Percentiles rank a stretch among this genome's conserved stretches.
Conservation (phyloP, 2,888 invertebrate genomes). For the Eubasilissa splendida region DNA sequence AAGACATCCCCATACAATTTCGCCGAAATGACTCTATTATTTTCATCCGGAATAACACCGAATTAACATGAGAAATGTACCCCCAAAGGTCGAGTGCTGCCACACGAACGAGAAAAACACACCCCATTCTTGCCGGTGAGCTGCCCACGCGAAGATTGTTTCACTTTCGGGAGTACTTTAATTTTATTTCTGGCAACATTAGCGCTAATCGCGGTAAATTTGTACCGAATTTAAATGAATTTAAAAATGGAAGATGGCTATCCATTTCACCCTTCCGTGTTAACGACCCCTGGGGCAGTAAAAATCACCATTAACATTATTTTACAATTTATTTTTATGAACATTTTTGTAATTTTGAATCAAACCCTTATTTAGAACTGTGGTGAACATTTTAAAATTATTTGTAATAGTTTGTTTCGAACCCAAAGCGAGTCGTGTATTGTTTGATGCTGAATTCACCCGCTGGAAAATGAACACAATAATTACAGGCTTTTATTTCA, state of each 20-base stretch:
- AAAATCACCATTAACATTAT: slow-evolving; percentile 44
- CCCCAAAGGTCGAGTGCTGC: slow-evolving; percentile 35
- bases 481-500: no score
- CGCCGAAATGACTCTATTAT: slow-evolving; percentile 57
- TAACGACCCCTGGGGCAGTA: slow-evolving; percentile 30
- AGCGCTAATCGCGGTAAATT: slow-evolving; percentile 44
- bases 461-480: no score
- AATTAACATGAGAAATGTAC: slow-evolving; percentile 54
- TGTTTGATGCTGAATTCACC: no score
- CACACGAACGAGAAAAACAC: slow-evolving; percentile 28
- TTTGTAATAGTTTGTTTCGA: no score
- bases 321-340: slow-evolving; percentile 32
- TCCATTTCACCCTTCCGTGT: slow-evolving; percentile 46
- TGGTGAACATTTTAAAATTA: no score
- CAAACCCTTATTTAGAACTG: slow-evolving; percentile 8
- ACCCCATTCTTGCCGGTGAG: background rate
- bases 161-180: slow-evolving; percentile 32
- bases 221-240: slow-evolving; percentile 44
- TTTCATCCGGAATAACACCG: slow-evolving; percentile 52
- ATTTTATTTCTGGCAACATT: slow-evolving; percentile 40
- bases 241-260: slow-evolving; percentile 43
- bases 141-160: slow-evolving; percentile 23
- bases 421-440: no score
- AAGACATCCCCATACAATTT: slow-evolving; percentile 49
- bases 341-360: slow-evolving; percentile 8